These are phyloP conservation scores for Ophion costatus DNA, from an alignment of 2,888 invertebrate species.

Conservation along the genomic window DNA sequence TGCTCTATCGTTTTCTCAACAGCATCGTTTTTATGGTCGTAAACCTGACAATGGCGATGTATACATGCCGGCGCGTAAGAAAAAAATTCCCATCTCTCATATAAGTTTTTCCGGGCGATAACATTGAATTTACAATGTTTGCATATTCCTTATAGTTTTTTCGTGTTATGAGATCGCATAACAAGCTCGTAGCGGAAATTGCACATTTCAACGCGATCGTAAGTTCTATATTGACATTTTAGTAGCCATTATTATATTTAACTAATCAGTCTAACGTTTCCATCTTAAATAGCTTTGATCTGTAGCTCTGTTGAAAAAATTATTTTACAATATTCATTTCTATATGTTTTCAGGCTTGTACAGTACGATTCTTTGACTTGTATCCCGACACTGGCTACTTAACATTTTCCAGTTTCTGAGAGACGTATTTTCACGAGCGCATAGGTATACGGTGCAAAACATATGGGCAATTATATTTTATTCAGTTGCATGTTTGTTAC, in stretches of 20 bases:
- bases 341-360: background rate
- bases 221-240: conserved; percentile 56
- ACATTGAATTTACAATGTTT: conserved; percentile 15
- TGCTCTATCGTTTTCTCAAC: conserved; percentile 73
- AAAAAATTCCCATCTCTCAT: background rate
- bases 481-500: background rate
- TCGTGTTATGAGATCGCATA: conserved; percentile 73
- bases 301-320: background rate
- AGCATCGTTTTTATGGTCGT: conserved; percentile 73
- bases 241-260: background rate
- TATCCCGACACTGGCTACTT: background rate
- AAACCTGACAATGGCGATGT: conserved; percentile 72
- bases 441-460: background rate
- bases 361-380: background rate
- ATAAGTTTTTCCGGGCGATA: background rate
- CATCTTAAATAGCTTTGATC: background rate
- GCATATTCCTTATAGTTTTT: conserved; percentile 71
- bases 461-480: background rate
- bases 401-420: background rate
- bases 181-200: conserved; percentile 74
- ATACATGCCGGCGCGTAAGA: conserved; percentile 76
- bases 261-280: background rate
- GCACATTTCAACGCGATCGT: conserved; percentile 74
- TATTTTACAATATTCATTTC: background rate
- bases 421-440: background rate